Percentiles rank a stretch among this genome's conserved stretches.
phyloP scores from a whole-genome alignment of 2,113 vertebrate genomes.

The Ploceus nigricollis region DNA sequence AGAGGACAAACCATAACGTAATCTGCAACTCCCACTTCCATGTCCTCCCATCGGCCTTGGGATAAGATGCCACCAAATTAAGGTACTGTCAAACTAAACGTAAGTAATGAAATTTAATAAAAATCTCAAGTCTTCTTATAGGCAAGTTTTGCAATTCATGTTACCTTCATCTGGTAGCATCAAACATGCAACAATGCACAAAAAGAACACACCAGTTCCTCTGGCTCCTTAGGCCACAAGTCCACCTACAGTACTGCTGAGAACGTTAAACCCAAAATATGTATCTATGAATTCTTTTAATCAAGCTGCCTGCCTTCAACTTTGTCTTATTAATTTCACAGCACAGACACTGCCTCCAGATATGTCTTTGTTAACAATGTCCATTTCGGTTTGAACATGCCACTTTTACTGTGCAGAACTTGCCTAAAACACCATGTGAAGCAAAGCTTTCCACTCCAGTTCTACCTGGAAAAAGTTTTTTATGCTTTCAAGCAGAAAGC shows the following conservation, averaged over 20 bases:
- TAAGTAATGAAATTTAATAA: background rate
- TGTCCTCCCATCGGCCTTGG: background rate
- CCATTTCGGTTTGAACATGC: background rate
- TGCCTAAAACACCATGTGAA: accelerated
- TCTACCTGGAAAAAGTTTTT: background rate
- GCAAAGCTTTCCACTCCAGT: background rate
- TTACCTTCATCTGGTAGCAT: background rate
- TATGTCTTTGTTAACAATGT: background rate
- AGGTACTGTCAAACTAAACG: background rate
- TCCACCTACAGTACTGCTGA: background rate
- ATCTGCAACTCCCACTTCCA: background rate
- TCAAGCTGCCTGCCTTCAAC: background rate
- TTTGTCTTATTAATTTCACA: background rate
- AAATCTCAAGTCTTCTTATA: background rate
- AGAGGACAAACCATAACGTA: background rate
- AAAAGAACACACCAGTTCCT: background rate
- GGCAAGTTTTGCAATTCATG: background rate
- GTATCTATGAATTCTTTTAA: background rate
- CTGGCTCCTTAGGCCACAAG: background rate
- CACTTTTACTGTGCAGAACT: background rate
- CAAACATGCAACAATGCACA: background rate
- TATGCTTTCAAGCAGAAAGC: background rate
- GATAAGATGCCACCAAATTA: background rate
- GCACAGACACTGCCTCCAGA: background rate
- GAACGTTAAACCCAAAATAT: background rate